Base-by-base conservation (phyloP, 2,888 invertebrate species). In the Globia sparganii region DNA sequence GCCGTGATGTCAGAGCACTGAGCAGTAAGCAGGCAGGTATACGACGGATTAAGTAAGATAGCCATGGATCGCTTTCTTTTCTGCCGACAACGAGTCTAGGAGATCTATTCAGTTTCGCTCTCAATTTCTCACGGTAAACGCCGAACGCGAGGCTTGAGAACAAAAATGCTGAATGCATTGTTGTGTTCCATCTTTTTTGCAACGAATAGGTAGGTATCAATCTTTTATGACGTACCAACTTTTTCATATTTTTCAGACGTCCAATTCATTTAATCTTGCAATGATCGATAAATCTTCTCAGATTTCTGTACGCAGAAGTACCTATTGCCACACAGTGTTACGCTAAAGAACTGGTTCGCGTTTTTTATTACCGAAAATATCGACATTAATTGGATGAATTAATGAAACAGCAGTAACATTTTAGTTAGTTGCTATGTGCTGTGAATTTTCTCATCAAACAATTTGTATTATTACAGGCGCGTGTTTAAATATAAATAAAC, bases 61-160 rank as follows among this genome's bases (percentile, higher is more conserved):
- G 78, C 77, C 58, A 77, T 73, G 72, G 90, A 92, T 94, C 93
- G 93, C 94, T 95, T 95, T 95, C 94, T 93, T 94, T 94, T 93
- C 90, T 90, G 87, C 83, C 90, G 89, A 90, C 90, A 84, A 74
- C 85, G 86, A 78, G 85, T 87, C 87, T 88, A 87, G 75, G 66
- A 81, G 78, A 76, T 80, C 91, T 90, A 91, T 91, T 92, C 91
- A 90, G 89, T 86, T 90, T 89, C 89, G 93, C 91, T 93, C 93
- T 92, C 91, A 91, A 92, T 91, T 92, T 93, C 86, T 88, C 87
- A 89, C 88, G 81, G 72, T 77, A 61, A 77, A 67, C 81, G 69
- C 81, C 85, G 84, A 78, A 66, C 83, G 70, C 79, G 84, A 87
- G 80, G 84, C 85, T 83, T 88, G 86, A 78, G 86, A 88, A 90